Conservation (phyloP, 1,140 invertebrate genomes). For the Hycleus cichorii region DNA sequence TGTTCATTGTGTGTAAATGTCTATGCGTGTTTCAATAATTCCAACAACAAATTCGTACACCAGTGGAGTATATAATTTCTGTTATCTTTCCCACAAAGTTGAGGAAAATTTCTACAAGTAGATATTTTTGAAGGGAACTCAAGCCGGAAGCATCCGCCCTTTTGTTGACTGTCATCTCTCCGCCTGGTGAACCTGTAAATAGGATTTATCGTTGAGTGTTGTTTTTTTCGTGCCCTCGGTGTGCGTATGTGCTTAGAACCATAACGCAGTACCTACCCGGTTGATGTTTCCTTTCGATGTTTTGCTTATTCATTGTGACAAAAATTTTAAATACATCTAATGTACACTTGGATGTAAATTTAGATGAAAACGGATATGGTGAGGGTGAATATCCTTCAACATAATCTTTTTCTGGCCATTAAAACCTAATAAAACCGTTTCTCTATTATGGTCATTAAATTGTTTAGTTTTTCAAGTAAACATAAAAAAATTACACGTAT, state of each 20-base stretch:
- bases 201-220: neutral
- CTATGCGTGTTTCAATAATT: constrained; percentile 34
- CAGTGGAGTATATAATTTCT: too few species aligned
- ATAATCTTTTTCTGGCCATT: too few species aligned
- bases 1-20: constrained; percentile 33
- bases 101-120: too few species aligned
- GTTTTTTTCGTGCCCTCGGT: neutral
- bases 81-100: too few species aligned
- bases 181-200: neutral
- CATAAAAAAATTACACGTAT: too few species aligned
- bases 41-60: constrained; percentile 23
- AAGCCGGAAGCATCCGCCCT: too few species aligned
- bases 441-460: too few species aligned
- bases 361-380: constrained; percentile 7
- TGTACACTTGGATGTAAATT: constrained; percentile 2
- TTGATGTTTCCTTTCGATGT: constrained; percentile 9
- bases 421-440: too few species aligned
- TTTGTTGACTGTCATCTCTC: neutral
- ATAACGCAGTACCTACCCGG: constrained; percentile 3
- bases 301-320: constrained; percentile 14
- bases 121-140: too few species aligned
- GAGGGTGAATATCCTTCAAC: constrained; percentile 7
- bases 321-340: constrained; percentile 3
- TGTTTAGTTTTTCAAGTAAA: too few species aligned
- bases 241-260: constrained; percentile 2